Base-by-base conservation (phyloP, 2,888 invertebrate species). In the Dasysyrphus albostriatus region DNA sequence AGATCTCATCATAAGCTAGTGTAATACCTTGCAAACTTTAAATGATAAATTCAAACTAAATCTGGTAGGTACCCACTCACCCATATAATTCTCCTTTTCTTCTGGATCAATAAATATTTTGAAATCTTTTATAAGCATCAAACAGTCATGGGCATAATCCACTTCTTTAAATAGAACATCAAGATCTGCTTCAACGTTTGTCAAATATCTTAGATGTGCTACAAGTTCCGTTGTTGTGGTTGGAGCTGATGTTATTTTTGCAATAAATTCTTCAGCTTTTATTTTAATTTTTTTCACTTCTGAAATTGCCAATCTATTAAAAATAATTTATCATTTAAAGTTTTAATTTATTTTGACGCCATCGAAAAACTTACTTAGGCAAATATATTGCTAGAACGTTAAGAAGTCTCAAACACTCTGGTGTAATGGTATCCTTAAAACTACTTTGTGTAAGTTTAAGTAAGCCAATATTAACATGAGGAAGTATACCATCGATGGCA, bases 121-220 rank as follows among this genome's bases (percentile, higher is more conserved):
- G 91, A 95, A 98, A 90, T 97, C 96, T 79, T 97, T 96, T 93
- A 97, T 96, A 5, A 98, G 94, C 88, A 97, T 96, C 90, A 97
- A 96, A 79, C 97, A 92, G 90, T 98, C 97, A 88, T 97, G 96
- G 7, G 96, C 95, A 90, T 97, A 96, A 90, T 97, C 96, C 6
- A 97, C 93, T 39, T 95, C 94, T 59, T 94, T 93, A 90, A 97
- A 97, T 90, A 98, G 94, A 32, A 93, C 93, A 32, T 95, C 95
- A 72, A 97, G 94, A 90, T 95, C 94, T 2, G 93, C 91, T 88
- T 95, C 94, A 9, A 95, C 94, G 72, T 95, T 95, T 44, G 94
- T 93, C 1, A 95, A 91, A 63, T 94, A 94, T 54, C 92, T 89
- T 29, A 93, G 83, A 72, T 94, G 94, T n/a, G 92, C 91, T 12